These are phyloP conservation scores for Leptogaster cylindrica DNA, from an alignment of 2,888 invertebrate species.

Conservation along the genomic window DNA sequence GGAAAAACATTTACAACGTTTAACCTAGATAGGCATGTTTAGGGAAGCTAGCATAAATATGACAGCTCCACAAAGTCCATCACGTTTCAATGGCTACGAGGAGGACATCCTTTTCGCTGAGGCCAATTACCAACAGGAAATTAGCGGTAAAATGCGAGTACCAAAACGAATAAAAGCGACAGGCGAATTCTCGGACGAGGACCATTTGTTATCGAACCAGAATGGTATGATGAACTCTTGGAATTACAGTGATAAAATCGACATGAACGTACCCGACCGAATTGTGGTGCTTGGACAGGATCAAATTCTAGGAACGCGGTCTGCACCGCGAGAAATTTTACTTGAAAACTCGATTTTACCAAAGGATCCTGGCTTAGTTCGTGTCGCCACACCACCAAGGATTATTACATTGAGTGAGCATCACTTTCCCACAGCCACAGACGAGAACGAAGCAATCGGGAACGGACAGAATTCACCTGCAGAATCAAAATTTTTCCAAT, in stretches of 20 bases:
- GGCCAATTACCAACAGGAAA: slow-evolving; percentile 75
- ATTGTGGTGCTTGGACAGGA: slow-evolving; percentile 87
- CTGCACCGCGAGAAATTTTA: slow-evolving; percentile 85
- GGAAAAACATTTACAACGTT: not conserved
- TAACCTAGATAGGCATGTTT: not conserved
- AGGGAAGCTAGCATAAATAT: slow-evolving; percentile 56
- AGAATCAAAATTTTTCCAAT: slow-evolving; percentile 55
- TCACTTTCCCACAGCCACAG: slow-evolving; percentile 76
- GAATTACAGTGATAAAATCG: slow-evolving; percentile 77
- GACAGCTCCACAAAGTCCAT: slow-evolving; percentile 69
- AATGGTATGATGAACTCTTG: slow-evolving; percentile 66
- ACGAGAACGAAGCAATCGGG: slow-evolving; percentile 55
- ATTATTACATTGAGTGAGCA: slow-evolving; percentile 86
- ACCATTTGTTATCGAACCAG: slow-evolving; percentile 68
- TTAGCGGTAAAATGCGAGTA: slow-evolving; percentile 81
- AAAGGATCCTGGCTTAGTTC: slow-evolving; percentile 74
- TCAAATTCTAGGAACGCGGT: slow-evolving; percentile 72
- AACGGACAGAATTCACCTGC: slow-evolving; percentile 52
- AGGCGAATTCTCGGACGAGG: slow-evolving; percentile 72
- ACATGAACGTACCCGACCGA: slow-evolving; percentile 93
- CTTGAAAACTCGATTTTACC: slow-evolving; percentile 81
- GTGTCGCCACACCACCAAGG: slow-evolving; percentile 88
- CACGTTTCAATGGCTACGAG: slow-evolving; percentile 69
- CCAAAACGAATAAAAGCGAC: slow-evolving; percentile 80
- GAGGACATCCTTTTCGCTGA: slow-evolving; percentile 66